A percentile compares a stretch with the other conserved stretches of the same genome.
These are phyloP conservation scores for Archaeoteleia sp. DNA, from an alignment of 2,888 invertebrate species.

Conservation along the genomic window DNA sequence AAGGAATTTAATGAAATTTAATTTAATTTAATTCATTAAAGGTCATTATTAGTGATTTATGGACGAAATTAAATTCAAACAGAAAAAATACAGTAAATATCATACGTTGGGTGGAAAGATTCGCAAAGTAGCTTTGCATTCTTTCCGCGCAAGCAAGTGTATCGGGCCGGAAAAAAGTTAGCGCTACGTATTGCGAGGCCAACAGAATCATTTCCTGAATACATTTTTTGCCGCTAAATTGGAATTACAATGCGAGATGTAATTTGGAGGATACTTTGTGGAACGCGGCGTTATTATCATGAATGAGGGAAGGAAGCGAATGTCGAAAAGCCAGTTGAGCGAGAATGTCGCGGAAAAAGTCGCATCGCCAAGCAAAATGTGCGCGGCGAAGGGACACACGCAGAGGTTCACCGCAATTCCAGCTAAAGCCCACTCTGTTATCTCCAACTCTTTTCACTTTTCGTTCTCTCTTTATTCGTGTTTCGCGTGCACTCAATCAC, in stretches of 20 bases:
- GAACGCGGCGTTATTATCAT: conserved; percentile 7
- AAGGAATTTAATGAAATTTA: too few relatives aligned
- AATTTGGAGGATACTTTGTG: conserved; percentile 33
- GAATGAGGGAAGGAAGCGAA: conserved; percentile 30
- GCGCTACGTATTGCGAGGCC: neutral
- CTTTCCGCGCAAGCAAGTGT: too few relatives aligned
- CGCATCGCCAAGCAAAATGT: conserved; percentile 56
- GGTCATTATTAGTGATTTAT: too few relatives aligned
- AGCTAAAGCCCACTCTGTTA: conserved; percentile 56
- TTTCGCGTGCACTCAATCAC: conserved; percentile 58
- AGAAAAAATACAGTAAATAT: too few relatives aligned
- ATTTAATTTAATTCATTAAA: too few relatives aligned
- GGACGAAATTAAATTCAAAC: too few relatives aligned
- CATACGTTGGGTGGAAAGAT: too few relatives aligned
- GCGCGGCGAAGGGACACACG: conserved; percentile 58
- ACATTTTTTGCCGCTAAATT: conserved; percentile 4
- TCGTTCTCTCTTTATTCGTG: conserved; percentile 35
- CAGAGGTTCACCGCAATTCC: conserved; percentile 70
- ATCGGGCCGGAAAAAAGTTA: neutral
- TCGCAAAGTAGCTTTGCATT: too few relatives aligned
- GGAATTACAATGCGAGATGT: neutral
- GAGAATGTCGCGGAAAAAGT: conserved; percentile 60
- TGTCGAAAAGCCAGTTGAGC: conserved; percentile 58
- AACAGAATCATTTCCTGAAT: neutral
- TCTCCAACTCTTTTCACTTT: conserved; percentile 44